Conservation (phyloP, 2,797 vertebrate species). For the Pampus argenteus region DNA sequence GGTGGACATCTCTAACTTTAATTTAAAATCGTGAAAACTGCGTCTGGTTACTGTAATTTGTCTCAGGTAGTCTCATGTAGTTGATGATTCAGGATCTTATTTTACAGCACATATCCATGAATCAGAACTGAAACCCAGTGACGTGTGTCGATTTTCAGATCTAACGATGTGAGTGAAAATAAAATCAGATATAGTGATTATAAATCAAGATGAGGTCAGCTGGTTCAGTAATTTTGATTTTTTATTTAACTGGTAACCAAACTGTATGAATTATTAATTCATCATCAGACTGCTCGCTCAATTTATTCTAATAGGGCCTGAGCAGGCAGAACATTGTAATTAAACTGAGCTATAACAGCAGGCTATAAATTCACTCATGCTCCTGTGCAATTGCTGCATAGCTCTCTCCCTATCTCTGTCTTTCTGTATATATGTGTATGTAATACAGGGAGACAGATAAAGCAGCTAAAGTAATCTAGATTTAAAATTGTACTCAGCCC, state of each 20-base stretch:
- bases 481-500: slow-evolving; percentile 15
- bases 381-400: slow-evolving; percentile 28
- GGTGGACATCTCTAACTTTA: neutral
- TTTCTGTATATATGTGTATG: neutral
- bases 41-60: neutral
- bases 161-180: neutral
- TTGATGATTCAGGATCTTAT: neutral
- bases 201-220: slow-evolving; percentile 42
- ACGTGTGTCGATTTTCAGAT: neutral
- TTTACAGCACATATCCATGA: neutral
- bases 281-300: slow-evolving; percentile 74
- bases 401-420: slow-evolving; percentile 4
- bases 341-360: slow-evolving; percentile 80
- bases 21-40: neutral
- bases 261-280: slow-evolving; percentile 79
- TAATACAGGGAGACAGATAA: neutral
- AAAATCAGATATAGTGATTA: slow-evolving; percentile 24
- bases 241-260: slow-evolving; percentile 69
- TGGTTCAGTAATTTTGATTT: slow-evolving; percentile 63
- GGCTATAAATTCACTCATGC: slow-evolving; percentile 74
- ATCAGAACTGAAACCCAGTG: neutral
- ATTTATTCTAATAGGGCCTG: slow-evolving; percentile 83
- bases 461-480: slow-evolving; percentile 1
- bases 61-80: neutral
- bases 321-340: slow-evolving; percentile 84